phyloP scores from a whole-genome alignment of 2,113 vertebrate species.

The Antechinus flavipes region DNA sequence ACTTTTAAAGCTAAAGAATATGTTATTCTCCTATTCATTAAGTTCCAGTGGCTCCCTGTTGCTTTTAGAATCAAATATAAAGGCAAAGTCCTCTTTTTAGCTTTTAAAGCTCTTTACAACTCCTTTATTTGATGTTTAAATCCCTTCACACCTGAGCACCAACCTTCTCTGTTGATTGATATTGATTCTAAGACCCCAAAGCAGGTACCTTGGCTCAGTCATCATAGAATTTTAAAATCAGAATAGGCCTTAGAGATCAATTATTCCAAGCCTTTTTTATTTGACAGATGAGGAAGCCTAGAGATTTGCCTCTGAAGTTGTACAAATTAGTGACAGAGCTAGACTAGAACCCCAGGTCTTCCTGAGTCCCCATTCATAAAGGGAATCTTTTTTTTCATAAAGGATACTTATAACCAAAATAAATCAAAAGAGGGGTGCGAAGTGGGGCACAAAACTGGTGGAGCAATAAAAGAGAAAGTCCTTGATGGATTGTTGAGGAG shows the following conservation, averaged over 20 bases:
- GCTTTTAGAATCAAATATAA: not conserved
- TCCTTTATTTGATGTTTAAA: not conserved
- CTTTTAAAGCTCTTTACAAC: not conserved
- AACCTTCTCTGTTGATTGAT: not conserved
- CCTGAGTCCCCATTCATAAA: not conserved
- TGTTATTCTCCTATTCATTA: not conserved
- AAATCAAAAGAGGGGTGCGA: not conserved
- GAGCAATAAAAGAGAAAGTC: not conserved
- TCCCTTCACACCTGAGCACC: not conserved
- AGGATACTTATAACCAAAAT: not conserved
- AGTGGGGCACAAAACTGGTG: not conserved
- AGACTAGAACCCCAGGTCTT: not conserved
- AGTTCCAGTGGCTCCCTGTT: not conserved
- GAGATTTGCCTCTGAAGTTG: not conserved
- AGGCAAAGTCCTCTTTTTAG: not conserved
- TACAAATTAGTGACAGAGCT: not conserved
- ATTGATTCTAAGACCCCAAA: not conserved
- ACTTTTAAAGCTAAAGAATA: slow-evolving; percentile 1
- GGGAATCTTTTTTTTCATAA: not conserved
- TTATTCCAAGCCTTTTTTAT: not conserved
- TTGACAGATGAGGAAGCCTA: not conserved
- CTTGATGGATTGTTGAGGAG: not conserved
- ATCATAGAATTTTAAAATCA: not conserved
- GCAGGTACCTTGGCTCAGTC: not conserved
- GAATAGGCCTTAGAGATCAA: not conserved